A percentile compares a stretch with the other conserved stretches of the same genome.
These are phyloP conservation scores for Nesogale talazaci DNA, from an alignment of 2,113 vertebrate species.

Conservation along the genomic window DNA sequence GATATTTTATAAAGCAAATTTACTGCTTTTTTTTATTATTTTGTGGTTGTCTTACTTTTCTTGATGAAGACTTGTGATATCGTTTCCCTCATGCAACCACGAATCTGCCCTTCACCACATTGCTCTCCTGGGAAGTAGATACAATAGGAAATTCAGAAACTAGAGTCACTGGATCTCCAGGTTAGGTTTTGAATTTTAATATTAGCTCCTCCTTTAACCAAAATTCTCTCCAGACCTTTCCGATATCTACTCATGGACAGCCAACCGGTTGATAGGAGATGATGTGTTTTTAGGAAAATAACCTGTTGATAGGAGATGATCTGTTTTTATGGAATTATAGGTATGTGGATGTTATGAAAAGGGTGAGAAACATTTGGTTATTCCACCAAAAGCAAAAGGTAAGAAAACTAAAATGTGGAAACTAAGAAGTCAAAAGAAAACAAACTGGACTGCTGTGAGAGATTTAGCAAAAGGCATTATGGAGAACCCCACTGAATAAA, in stretches of 20 bases:
- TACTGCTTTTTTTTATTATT: background rate
- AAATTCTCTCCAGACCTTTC: conserved; percentile 61
- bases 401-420: conserved; percentile 50
- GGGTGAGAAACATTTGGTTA: background rate
- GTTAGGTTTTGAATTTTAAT: conserved; percentile 50
- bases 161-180: conserved; percentile 52
- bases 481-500: conserved; percentile 8
- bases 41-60: background rate
- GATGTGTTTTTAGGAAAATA: conserved; percentile 63
- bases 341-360: background rate
- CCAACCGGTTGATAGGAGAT: conserved; percentile 48
- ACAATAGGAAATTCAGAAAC: conserved; percentile 58
- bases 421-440: conserved; percentile 42
- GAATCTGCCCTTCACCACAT: conserved; percentile 56
- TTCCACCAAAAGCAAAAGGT: background rate
- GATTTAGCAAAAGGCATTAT: background rate
- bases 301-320: conserved; percentile 29
- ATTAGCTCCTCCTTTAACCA: conserved; percentile 59
- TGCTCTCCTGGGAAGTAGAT: conserved; percentile 46
- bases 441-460: conserved; percentile 23
- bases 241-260: conserved; percentile 64
- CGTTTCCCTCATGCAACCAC: conserved; percentile 62
- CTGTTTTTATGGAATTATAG: conserved; percentile 55
- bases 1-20: background rate
- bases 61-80: conserved; percentile 51